phyloP scores from a whole-genome alignment of 2,888 invertebrate species.

The Plagodis pulveraria region DNA sequence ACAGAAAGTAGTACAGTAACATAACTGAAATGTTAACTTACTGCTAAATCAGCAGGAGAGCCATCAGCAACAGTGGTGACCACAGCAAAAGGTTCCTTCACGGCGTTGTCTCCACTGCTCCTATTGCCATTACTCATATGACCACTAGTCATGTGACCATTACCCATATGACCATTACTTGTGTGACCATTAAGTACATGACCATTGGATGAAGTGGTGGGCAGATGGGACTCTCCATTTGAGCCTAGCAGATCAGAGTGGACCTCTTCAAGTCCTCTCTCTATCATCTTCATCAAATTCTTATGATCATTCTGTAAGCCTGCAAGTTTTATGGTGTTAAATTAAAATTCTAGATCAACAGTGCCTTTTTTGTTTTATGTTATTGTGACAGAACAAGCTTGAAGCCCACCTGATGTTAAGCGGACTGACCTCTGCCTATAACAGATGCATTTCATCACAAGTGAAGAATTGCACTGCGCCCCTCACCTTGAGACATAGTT shows the following conservation, averaged over 20 bases:
- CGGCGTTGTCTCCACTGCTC: conserved; percentile 24
- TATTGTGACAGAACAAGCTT: too few species aligned
- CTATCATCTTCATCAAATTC: conserved; percentile 92
- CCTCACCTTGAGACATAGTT: too few species aligned
- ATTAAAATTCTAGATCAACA: too few species aligned
- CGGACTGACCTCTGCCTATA: too few species aligned
- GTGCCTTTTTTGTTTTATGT: too few species aligned
- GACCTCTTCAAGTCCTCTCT: conserved; percentile 88
- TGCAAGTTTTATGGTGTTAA: conserved; percentile 53
- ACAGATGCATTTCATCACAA: too few species aligned
- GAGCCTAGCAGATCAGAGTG: conserved; percentile 71
- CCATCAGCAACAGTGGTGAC: conserved; percentile 89
- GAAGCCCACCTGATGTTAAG: too few species aligned
- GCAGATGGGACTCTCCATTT: conserved; percentile 27
- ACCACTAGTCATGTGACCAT: conserved; percentile 3
- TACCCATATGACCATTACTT: conserved; percentile 3
- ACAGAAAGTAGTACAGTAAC: neutral
- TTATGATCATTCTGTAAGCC: conserved; percentile 96
- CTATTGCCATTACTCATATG: neutral
- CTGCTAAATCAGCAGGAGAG: conserved; percentile 94
- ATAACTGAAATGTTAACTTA: conserved; percentile 66
- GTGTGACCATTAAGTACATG: conserved; percentile 8
- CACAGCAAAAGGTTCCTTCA: conserved; percentile 82
- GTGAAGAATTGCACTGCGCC: too few species aligned
- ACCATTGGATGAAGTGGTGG: conserved; percentile 10